These are phyloP conservation scores for Maniola hyperantus DNA, from an alignment of 2,888 invertebrate species.

Conservation along the genomic window DNA sequence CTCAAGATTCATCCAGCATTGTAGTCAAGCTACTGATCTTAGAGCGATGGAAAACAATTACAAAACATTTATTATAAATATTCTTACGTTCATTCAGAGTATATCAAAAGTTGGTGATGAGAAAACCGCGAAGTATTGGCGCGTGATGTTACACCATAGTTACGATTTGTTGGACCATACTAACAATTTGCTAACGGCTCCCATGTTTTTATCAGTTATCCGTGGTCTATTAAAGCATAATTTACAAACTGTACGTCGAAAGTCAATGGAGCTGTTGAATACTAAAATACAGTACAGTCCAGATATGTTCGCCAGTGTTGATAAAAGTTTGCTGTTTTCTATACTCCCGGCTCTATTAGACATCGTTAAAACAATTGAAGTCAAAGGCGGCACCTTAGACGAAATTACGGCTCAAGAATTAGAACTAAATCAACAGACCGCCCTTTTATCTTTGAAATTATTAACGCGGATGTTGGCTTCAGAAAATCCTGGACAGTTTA, in stretches of 20 bases:
- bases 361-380: constrained; percentile 81
- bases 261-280: constrained; percentile 93
- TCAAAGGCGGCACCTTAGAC: constrained; percentile 55
- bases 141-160: constrained; percentile 88
- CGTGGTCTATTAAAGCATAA: constrained; percentile 88
- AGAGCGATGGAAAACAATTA: constrained; percentile 83
- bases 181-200: constrained; percentile 89
- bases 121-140: constrained; percentile 90
- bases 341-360: constrained; percentile 84
- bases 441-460: constrained; percentile 91
- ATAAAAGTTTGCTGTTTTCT: constrained; percentile 76
- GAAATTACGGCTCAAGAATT: constrained; percentile 80
- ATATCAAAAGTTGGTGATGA: constrained; percentile 85
- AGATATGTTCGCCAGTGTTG: constrained; percentile 82
- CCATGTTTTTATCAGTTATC: constrained; percentile 91
- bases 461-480: constrained; percentile 88
- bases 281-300: constrained; percentile 88
- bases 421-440: constrained; percentile 90
- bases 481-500: constrained; percentile 87
- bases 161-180: constrained; percentile 92
- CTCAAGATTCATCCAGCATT: constrained; percentile 86
- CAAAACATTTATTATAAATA: constrained; percentile 86
- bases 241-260: constrained; percentile 87
- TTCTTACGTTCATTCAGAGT: constrained; percentile 85
- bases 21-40: constrained; percentile 76